Evolutionary conservation across 2,797 vertebrate species (phyloP).

Genomic region (Syngnathus acus): DNA sequence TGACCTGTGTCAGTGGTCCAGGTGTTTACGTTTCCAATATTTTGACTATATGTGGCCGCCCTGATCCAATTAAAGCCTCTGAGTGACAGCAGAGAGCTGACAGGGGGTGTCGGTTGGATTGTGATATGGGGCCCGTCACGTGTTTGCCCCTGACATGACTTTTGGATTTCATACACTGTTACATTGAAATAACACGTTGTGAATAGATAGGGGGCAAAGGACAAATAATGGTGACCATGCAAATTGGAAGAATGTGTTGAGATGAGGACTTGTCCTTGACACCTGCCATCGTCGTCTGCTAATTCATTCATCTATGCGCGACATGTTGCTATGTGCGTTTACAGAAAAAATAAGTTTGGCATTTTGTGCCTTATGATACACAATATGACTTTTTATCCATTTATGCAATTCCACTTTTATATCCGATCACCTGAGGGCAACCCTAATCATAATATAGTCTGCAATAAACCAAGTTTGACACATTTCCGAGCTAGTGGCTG

Average conservation of each 20-base stretch:
- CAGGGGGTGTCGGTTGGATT: not conserved
- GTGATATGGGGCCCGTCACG: not conserved
- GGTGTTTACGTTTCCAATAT: conserved; percentile 1
- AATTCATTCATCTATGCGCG: not conserved
- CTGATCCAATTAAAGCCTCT: conserved; percentile 4
- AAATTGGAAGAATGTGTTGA: not conserved
- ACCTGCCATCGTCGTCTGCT: not conserved
- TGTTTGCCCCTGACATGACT: not conserved
- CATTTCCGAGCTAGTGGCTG: too few species aligned
- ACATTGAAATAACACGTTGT: not conserved
- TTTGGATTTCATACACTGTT: not conserved
- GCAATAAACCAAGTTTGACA: too few species aligned
- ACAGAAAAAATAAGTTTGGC: too few species aligned
- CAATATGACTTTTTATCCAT: too few species aligned
- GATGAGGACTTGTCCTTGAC: not conserved
- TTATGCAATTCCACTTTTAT: too few species aligned
- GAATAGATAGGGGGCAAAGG: not conserved
- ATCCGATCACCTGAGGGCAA: too few species aligned
- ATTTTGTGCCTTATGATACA: too few species aligned
- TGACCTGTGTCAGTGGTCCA: conserved; percentile 6
- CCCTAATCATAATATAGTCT: too few species aligned
- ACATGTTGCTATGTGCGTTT: not conserved
- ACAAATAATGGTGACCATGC: not conserved
- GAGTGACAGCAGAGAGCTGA: conserved; percentile 4
- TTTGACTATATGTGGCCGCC: conserved; percentile 1